Conservation (phyloP, 2,797 vertebrate genomes). For the Leucoraja ocellata region DNA sequence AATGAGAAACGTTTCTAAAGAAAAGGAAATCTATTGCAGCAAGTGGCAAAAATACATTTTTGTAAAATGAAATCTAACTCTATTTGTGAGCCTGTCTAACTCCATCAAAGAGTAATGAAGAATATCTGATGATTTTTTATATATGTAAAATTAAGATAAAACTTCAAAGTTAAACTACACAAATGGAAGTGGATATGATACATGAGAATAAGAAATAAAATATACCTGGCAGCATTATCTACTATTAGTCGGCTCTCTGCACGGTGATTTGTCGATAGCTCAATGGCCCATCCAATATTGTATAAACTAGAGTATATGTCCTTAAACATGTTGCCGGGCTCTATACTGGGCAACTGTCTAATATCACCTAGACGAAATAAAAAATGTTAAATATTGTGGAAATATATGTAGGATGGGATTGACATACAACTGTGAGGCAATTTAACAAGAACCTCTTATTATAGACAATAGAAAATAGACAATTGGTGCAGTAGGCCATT, state of each 20-base stretch:
- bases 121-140: background rate
- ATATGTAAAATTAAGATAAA: background rate
- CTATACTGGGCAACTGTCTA: slow-evolving; percentile 73
- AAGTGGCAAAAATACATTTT: background rate
- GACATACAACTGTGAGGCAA: too few relatives aligned
- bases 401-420: background rate
- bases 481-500: too few relatives aligned
- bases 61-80: background rate
- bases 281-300: slow-evolving; percentile 58
- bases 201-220: background rate
- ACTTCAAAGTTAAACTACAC: background rate
- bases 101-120: background rate
- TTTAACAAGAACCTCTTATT: background rate
- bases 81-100: background rate
- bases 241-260: slow-evolving; percentile 72
- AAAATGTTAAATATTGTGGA: background rate
- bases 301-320: slow-evolving; percentile 64
- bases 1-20: background rate
- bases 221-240: slow-evolving; percentile 66
- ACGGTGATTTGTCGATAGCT: slow-evolving; percentile 71
- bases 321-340: slow-evolving; percentile 66
- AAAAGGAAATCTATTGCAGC: background rate
- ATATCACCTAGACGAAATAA: slow-evolving; percentile 60
- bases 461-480: too few relatives aligned
- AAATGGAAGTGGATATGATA: background rate